These are phyloP conservation scores for Griposia aprilina DNA, from an alignment of 2,888 invertebrate species.

Conservation along the genomic window DNA sequence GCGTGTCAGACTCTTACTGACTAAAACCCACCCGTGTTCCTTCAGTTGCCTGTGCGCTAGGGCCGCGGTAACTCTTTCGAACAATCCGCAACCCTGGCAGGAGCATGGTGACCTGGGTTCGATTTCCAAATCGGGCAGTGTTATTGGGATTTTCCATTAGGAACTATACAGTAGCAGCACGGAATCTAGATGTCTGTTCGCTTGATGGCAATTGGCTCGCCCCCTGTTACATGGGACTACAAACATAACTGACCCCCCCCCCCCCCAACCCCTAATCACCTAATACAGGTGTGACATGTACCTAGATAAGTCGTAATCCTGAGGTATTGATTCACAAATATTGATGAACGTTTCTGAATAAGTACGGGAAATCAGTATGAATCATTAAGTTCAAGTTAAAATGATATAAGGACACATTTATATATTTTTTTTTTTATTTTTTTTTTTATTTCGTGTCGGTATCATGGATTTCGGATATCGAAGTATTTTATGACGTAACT, in stretches of 20 bases:
- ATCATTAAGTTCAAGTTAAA: slow-evolving; percentile 36
- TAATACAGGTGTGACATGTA: background rate
- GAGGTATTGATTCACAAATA: background rate
- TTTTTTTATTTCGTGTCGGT: slow-evolving; percentile 32
- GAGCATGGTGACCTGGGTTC: background rate
- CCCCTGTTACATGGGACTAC: background rate
- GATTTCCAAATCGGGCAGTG: background rate
- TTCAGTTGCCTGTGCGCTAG: too few species aligned
- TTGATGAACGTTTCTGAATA: background rate
- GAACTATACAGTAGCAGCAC: background rate
- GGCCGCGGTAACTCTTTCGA: too few species aligned
- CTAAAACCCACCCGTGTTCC: too few species aligned
- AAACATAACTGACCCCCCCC: background rate
- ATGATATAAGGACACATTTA: slow-evolving; percentile 35
- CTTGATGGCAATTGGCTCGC: background rate
- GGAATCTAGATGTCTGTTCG: background rate
- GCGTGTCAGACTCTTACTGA: too few species aligned
- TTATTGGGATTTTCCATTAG: background rate
- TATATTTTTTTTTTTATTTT: too few species aligned
- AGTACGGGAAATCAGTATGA: slow-evolving; percentile 15
- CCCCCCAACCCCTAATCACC: background rate
- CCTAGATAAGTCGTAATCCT: background rate
- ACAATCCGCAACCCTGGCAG: too few species aligned
- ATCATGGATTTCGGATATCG: slow-evolving; percentile 37
- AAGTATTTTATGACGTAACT: slow-evolving; percentile 52